Conservation (phyloP, 2,888 invertebrate species). For the Agelastica alni region DNA sequence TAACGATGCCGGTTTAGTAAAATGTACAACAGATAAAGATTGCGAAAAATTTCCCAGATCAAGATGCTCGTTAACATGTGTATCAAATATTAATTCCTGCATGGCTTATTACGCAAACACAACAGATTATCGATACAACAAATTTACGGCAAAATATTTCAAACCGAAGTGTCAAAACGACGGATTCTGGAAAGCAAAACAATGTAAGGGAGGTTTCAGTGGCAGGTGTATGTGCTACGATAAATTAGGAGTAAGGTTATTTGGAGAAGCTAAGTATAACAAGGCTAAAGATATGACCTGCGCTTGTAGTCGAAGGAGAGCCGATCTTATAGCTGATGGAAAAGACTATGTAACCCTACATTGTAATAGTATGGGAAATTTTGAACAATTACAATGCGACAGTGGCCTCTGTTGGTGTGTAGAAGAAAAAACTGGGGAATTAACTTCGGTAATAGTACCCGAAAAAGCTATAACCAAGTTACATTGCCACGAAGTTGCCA, state of each 20-base stretch:
- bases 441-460: constrained; percentile 61
- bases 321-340: constrained; percentile 58
- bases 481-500: constrained; percentile 62
- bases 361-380: constrained; percentile 68
- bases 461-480: constrained; percentile 63
- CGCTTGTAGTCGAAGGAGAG: constrained; percentile 67
- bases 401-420: constrained; percentile 71
- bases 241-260: constrained; percentile 64
- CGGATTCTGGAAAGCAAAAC: constrained; percentile 65
- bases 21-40: constrained; percentile 8
- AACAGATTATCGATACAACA: constrained; percentile 29
- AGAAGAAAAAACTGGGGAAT: constrained; percentile 64
- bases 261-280: constrained; percentile 67
- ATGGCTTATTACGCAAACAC: constrained; percentile 42
- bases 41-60: constrained; percentile 14
- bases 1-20: neutral
- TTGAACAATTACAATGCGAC: constrained; percentile 70
- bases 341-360: constrained; percentile 63
- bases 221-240: constrained; percentile 73
- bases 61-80: constrained; percentile 22
- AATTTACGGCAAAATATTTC: constrained; percentile 37
- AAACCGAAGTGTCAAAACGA: constrained; percentile 62
- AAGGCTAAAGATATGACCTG: constrained; percentile 67
- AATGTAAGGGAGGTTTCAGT: constrained; percentile 68
- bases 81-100: constrained; percentile 30